These are phyloP conservation scores for Oreochromis aureus DNA, from an alignment of 2,113 vertebrate species.

Conservation along the genomic window DNA sequence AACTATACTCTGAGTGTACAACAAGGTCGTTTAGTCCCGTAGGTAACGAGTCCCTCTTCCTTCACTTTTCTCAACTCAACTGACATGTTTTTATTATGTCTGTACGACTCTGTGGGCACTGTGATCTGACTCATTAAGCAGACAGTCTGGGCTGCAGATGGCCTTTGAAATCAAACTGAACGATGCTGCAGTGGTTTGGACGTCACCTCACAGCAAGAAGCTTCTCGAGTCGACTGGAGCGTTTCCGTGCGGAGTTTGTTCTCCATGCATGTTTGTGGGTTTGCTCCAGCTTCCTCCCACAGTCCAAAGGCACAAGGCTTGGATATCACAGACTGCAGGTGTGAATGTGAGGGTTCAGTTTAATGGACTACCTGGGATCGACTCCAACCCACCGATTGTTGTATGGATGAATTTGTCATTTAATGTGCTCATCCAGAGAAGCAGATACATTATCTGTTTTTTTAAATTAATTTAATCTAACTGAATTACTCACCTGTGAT, in stretches of 20 bases:
- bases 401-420: not conserved
- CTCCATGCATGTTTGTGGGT: not conserved
- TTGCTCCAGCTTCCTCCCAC: not conserved
- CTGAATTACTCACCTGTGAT: not conserved
- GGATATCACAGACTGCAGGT: not conserved
- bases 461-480: not conserved
- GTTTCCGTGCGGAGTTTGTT: not conserved
- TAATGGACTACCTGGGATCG: not conserved
- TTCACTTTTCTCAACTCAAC: not conserved
- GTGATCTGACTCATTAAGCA: not conserved
- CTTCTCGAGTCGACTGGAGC: not conserved
- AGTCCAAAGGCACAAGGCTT: not conserved
- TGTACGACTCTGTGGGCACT: not conserved
- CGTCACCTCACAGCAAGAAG: not conserved
- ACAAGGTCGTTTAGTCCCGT: not conserved
- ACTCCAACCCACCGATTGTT: not conserved
- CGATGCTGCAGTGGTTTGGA: not conserved
- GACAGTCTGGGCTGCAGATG: not conserved
- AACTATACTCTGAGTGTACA: not conserved
- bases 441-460: not conserved
- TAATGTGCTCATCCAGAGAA: not conserved
- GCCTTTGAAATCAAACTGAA: not conserved
- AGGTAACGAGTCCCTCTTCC: not conserved
- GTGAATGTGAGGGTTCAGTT: not conserved
- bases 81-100: not conserved